phyloP scores from a whole-genome alignment of 1,140 invertebrate species.

The Zelostemma sp. region DNA sequence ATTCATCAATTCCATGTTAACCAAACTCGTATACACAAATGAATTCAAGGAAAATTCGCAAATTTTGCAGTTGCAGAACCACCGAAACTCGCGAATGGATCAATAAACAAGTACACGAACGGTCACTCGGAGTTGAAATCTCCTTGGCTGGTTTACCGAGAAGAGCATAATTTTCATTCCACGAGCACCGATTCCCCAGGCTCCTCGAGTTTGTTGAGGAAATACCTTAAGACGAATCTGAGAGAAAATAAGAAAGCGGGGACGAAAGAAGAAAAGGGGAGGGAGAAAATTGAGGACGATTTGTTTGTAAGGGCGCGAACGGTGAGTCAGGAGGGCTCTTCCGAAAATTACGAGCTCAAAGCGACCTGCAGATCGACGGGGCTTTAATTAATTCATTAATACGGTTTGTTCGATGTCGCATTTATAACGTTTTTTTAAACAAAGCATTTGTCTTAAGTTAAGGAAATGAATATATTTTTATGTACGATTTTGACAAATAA shows the following conservation, averaged over 20 bases:
- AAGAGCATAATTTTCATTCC: constrained; percentile 29
- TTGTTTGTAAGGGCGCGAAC: constrained; percentile 17
- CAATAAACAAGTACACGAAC: background rate
- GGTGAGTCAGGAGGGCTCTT: constrained; percentile 39
- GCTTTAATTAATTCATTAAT: constrained; percentile 17
- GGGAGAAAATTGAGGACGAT: constrained; percentile 20
- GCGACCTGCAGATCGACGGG: background rate
- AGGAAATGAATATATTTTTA: no score
- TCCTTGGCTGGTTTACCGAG: constrained; percentile 33
- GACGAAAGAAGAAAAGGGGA: constrained; percentile 20
- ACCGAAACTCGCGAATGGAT: no score
- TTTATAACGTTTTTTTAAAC: constrained; percentile 15
- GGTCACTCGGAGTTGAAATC: constrained; percentile 34
- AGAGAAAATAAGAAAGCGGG: constrained; percentile 18
- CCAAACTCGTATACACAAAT: no score
- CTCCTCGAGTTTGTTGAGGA: constrained; percentile 22
- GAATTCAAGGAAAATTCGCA: no score
- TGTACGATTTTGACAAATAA: background rate
- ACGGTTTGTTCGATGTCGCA: constrained; percentile 11
- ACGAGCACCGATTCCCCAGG: constrained; percentile 16
- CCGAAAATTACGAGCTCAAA: constrained; percentile 17
- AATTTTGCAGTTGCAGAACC: no score
- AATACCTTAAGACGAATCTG: constrained; percentile 25
- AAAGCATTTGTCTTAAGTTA: constrained; percentile 1
- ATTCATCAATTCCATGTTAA: no score